Evolutionary conservation across 2,888 invertebrate species (phyloP).

Genomic region (Cantharis rufa): DNA sequence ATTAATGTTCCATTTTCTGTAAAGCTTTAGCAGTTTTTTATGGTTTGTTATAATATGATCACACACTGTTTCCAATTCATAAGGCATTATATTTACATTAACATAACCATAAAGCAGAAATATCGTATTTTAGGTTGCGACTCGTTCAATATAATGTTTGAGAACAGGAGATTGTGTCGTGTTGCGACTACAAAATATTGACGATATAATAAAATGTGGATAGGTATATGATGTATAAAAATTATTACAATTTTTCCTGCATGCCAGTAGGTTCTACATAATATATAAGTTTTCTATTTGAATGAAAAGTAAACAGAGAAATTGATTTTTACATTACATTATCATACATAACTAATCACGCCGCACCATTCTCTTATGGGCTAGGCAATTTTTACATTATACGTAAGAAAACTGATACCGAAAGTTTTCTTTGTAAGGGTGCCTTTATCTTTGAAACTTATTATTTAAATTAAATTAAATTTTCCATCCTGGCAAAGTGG

Average conservation of each 20-base stretch:
- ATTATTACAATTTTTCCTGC: neutral
- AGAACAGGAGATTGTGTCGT: neutral
- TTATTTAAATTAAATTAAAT: neutral
- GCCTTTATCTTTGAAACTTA: neutral
- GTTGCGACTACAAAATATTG: neutral
- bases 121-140: neutral
- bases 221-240: neutral
- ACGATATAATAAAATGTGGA: neutral
- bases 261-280: neutral
- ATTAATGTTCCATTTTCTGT: neutral
- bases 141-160: neutral
- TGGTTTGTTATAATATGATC: neutral
- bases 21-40: neutral
- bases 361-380: too few species aligned
- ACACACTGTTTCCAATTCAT: neutral
- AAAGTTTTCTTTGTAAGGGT: neutral
- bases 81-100: neutral
- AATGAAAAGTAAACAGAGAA: neutral
- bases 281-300: neutral
- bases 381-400: too few species aligned
- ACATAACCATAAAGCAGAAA: neutral
- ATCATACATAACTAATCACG: too few species aligned
- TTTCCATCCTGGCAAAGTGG: neutral
- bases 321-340: neutral
- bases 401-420: neutral